Percentiles rank a stretch among this genome's conserved stretches.
phyloP scores from a whole-genome alignment of 2,797 vertebrate genomes.

The Paramormyrops hopkinsi region DNA sequence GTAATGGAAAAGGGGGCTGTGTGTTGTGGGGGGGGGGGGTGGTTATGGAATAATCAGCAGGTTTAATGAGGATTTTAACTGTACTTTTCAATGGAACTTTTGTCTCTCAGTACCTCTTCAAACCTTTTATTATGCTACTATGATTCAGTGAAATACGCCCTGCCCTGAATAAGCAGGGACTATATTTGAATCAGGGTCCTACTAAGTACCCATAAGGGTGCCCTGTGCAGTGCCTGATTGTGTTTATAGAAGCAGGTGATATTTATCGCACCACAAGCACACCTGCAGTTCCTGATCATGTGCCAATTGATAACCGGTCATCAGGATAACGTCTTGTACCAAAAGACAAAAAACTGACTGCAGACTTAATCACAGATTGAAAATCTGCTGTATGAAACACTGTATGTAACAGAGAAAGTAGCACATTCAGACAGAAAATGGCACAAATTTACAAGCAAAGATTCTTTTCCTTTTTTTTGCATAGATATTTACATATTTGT shows the following conservation, averaged over 20 bases:
- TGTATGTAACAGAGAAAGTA: neutral
- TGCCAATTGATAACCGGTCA: neutral
- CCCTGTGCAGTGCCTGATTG: neutral
- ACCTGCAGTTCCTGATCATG: neutral
- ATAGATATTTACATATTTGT: neutral
- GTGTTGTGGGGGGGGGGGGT: neutral
- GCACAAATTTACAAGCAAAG: neutral
- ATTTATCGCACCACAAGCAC: neutral
- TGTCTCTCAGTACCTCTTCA: neutral
- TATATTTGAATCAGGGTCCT: neutral
- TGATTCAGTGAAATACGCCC: neutral
- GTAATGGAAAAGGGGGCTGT: neutral
- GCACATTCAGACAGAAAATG: neutral
- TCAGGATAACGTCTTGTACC: neutral
- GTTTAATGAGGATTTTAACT: conserved; percentile 1
- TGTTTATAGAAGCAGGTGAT: neutral
- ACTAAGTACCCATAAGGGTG: neutral
- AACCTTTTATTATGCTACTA: neutral
- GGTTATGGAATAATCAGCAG: neutral
- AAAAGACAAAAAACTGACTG: neutral
- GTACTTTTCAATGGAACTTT: neutral
- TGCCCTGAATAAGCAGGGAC: neutral
- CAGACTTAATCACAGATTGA: neutral
- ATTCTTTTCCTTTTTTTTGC: neutral
- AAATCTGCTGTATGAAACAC: neutral